Evolutionary conservation across 2,797 vertebrate species (phyloP).

Genomic region (Tolypeutes matacus): DNA sequence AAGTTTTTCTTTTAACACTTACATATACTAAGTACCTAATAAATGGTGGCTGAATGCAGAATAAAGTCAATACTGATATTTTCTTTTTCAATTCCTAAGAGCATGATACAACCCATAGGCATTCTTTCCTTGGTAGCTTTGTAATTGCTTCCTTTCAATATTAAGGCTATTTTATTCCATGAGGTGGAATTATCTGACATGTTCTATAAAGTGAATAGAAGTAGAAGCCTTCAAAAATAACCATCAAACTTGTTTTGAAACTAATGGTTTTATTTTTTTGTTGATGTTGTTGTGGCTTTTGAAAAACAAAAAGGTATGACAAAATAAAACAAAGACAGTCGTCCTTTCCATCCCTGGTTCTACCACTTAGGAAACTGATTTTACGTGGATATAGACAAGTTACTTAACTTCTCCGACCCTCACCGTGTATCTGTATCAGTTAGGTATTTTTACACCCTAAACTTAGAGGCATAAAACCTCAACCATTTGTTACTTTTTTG

Average conservation of each 20-base stretch:
- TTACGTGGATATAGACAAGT: background rate
- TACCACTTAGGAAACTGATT: background rate
- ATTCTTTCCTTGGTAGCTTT: background rate
- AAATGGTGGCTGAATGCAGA: background rate
- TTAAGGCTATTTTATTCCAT: background rate
- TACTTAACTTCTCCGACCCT: background rate
- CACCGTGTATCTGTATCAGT: background rate
- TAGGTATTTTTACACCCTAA: background rate
- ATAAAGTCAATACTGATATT: background rate
- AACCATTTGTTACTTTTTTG: background rate
- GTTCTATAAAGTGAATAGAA: background rate
- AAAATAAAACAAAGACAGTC: background rate
- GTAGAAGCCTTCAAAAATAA: background rate
- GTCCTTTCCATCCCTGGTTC: background rate
- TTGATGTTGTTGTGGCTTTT: background rate
- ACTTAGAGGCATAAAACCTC: background rate
- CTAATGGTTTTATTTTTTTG: background rate
- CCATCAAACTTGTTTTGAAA: background rate
- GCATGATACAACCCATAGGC: background rate
- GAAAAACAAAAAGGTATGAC: background rate
- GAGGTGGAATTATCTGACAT: background rate
- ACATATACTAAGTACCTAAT: background rate
- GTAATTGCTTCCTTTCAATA: background rate
- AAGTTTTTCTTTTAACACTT: too few species aligned
- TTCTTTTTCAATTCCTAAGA: constrained; percentile 11